These are phyloP conservation scores for Phyllostomus discolor DNA, from an alignment of 2,113 vertebrate genomes.

Conservation along the genomic window DNA sequence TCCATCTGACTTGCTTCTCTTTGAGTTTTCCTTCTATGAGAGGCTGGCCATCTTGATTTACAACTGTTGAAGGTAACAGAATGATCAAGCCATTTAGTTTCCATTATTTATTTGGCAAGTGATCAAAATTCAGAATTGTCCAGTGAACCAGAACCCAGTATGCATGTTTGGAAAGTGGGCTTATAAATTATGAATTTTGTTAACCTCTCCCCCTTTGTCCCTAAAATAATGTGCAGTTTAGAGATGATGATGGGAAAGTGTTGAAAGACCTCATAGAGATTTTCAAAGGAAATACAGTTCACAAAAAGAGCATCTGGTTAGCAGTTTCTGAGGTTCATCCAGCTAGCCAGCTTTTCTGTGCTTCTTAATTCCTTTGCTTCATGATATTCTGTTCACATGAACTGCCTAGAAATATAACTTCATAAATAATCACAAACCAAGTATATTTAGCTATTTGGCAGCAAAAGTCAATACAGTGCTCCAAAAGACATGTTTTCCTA, in stretches of 20 bases:
- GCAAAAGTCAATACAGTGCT: background rate
- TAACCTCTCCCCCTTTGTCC: background rate
- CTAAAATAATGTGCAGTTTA: constrained; percentile 18
- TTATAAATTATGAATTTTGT: background rate
- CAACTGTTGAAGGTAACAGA: constrained; percentile 76
- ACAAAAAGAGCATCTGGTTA: background rate
- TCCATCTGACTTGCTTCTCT: constrained; percentile 98
- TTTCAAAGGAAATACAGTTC: background rate
- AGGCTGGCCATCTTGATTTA: constrained; percentile 94
- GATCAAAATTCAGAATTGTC: constrained; percentile 18
- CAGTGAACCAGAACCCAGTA: background rate
- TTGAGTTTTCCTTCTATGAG: constrained; percentile 97
- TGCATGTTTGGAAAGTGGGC: background rate
- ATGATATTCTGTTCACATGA: background rate
- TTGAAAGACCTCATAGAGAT: background rate
- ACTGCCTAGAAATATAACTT: constrained; percentile 21
- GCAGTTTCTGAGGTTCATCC: background rate
- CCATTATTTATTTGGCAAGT: background rate
- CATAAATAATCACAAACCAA: background rate
- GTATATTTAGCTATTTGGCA: background rate
- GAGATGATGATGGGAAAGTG: background rate
- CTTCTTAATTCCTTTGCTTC: background rate
- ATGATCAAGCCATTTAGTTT: background rate
- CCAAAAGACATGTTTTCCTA: background rate
- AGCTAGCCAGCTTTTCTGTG: background rate